phyloP scores from a whole-genome alignment of 2,113 vertebrate genomes.

The Crotalus helleri region DNA sequence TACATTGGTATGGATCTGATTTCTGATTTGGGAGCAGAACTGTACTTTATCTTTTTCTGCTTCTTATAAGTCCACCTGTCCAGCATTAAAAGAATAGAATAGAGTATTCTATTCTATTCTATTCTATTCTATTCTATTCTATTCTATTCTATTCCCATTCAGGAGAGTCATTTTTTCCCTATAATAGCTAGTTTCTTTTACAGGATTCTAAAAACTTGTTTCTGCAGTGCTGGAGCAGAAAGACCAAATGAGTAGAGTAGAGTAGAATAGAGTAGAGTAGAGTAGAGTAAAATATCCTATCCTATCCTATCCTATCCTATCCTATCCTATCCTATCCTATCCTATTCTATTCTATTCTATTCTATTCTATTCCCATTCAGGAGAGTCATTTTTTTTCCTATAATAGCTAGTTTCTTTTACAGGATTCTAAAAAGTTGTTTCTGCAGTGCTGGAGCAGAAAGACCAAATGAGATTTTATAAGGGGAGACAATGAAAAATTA shows the following conservation, averaged over 20 bases:
- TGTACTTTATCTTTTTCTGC: neutral
- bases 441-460: neutral
- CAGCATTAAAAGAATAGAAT: neutral
- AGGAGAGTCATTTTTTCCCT: no score
- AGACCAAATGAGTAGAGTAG: no score
- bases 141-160: no score
- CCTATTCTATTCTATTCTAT: no score
- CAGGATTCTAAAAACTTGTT: neutral
- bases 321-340: no score
- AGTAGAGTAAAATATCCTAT: no score
- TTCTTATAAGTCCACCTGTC: neutral
- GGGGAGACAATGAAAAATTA: conserved; percentile 7
- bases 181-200: neutral
- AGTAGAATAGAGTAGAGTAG: no score
- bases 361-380: neutral
- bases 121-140: no score
- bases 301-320: no score
- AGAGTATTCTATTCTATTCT: no score
- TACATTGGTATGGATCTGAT: neutral
- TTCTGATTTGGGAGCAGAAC: no score
- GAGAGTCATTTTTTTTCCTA: neutral
- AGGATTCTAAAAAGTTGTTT: neutral
- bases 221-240: neutral
- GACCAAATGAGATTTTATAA: neutral
- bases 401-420: neutral